Evolutionary conservation across 2,113 vertebrate genomes (phyloP).

Genomic region (Bufo gargarizans): DNA sequence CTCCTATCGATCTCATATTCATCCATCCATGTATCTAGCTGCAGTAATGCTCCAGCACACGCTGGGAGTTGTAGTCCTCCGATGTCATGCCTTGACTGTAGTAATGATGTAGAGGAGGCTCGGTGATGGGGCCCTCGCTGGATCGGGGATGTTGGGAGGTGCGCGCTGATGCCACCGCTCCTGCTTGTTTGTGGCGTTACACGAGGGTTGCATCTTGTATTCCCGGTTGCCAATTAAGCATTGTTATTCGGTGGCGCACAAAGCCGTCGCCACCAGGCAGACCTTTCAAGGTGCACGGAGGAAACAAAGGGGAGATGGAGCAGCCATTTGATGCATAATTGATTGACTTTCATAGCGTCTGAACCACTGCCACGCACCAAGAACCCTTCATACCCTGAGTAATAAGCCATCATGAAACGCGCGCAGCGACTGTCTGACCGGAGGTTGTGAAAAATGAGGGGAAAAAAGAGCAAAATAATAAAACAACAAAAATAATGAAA

Average conservation of each 20-base stretch:
- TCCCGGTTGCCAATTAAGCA: slow-evolving; percentile 69
- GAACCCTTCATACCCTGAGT: slow-evolving; percentile 68
- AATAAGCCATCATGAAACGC: slow-evolving; percentile 63
- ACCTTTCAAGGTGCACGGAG: slow-evolving; percentile 52
- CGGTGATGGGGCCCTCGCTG: neutral
- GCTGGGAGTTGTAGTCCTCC: neutral
- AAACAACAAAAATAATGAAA: neutral
- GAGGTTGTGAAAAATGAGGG: slow-evolving; percentile 60
- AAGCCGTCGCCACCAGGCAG: slow-evolving; percentile 67
- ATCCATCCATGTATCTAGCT: neutral
- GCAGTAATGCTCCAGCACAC: too few species aligned
- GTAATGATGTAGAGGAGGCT: neutral
- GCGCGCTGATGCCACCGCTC: neutral
- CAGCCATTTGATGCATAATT: slow-evolving; percentile 79
- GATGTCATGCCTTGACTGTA: too few species aligned
- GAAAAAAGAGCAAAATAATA: slow-evolving; percentile 48
- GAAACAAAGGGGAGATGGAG: slow-evolving; percentile 71
- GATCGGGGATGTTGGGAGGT: neutral
- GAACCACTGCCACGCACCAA: slow-evolving; percentile 56
- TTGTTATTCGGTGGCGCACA: slow-evolving; percentile 65
- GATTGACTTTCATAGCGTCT: slow-evolving; percentile 69
- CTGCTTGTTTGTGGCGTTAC: neutral
- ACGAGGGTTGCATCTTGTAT: slow-evolving; percentile 47
- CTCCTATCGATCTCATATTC: neutral
- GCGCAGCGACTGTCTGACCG: slow-evolving; percentile 67